These are phyloP conservation scores for Hirudo medicinalis DNA, from an alignment of 1,140 invertebrate genomes.

Conservation along the genomic window DNA sequence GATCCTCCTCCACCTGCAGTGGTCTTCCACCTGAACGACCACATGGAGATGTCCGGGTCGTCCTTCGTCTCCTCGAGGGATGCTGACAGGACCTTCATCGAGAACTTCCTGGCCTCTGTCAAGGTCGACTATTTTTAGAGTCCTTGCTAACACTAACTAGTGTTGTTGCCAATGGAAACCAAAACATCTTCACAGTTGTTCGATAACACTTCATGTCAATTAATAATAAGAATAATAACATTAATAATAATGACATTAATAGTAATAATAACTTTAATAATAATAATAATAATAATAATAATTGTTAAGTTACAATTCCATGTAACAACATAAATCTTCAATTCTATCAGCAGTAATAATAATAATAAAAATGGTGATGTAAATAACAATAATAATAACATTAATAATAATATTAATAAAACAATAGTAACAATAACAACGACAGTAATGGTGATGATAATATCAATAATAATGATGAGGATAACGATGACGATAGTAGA, in stretches of 20 bases:
- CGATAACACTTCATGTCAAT: too few relatives aligned
- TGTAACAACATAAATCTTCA: too few relatives aligned
- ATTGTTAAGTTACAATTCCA: too few relatives aligned
- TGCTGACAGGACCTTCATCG: constrained; percentile 1
- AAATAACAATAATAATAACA: not conserved
- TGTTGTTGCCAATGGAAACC: not conserved
- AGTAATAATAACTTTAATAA: too few relatives aligned
- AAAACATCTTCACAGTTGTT: too few relatives aligned
- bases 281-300: not conserved
- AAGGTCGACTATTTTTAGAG: not conserved
- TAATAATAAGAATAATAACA: too few relatives aligned
- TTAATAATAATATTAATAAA: not conserved
- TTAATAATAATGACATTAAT: too few relatives aligned
- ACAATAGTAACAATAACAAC: not conserved
- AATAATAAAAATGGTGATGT: too few relatives aligned
- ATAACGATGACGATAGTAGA: not conserved
- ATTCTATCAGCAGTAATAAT: too few relatives aligned
- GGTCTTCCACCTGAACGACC: not conserved
- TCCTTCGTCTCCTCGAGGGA: not conserved
- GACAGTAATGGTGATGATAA: not conserved
- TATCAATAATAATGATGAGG: not conserved
- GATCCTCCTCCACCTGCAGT: not conserved
- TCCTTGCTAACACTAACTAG: too few relatives aligned
- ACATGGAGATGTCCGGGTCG: not conserved
- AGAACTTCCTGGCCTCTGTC: not conserved